Conservation (phyloP, 2,797 vertebrate genomes). For the Poecile montanus region DNA sequence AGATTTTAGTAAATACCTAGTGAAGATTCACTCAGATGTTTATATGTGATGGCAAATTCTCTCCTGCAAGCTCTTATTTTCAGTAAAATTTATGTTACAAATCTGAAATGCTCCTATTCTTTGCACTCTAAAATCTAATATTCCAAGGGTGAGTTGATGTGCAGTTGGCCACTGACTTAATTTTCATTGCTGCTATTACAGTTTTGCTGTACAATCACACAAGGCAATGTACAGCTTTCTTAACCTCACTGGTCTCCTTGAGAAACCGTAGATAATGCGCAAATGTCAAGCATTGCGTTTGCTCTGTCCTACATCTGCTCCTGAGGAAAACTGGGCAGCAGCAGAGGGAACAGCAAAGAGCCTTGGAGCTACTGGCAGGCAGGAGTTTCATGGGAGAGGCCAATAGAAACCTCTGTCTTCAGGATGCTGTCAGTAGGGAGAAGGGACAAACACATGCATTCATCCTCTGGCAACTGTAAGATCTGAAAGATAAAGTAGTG, state of each 20-base stretch:
- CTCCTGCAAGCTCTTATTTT: not conserved
- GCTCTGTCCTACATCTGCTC: not conserved
- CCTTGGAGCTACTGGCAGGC: not conserved
- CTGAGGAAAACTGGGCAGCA: not conserved
- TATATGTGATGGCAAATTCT: not conserved
- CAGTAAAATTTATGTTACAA: not conserved
- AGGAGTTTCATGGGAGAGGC: not conserved
- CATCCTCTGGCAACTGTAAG: not conserved
- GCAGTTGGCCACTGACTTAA: not conserved
- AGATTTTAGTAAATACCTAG: not conserved
- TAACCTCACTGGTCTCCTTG: not conserved
- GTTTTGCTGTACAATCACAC: not conserved
- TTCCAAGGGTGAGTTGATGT: not conserved
- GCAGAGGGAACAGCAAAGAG: not conserved
- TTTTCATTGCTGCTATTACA: not conserved
- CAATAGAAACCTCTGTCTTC: not conserved
- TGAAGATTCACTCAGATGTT: not conserved
- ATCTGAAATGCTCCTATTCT: not conserved
- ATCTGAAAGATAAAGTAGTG: not conserved
- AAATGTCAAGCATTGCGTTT: not conserved
- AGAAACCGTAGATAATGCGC: not conserved
- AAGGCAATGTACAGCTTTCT: not conserved
- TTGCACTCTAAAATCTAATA: not conserved
- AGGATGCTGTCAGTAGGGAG: not conserved
- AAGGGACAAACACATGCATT: not conserved